Percentiles rank a stretch among this genome's conserved stretches.
phyloP scores from a whole-genome alignment of 2,888 invertebrate genomes.

The Sesia apiformis region DNA sequence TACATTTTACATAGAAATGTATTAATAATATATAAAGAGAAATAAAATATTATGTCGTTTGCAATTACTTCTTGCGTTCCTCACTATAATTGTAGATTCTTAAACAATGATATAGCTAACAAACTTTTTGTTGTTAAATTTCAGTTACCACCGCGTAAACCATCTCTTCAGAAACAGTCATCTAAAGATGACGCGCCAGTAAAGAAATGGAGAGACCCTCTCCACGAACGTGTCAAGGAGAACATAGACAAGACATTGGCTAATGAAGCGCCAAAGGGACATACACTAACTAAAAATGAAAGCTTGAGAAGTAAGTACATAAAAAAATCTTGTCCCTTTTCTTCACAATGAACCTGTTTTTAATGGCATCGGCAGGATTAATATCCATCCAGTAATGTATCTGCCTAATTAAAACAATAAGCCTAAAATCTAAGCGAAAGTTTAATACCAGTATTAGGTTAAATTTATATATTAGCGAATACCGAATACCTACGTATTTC shows the following conservation, averaged over 20 bases:
- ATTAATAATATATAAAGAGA: too few species aligned
- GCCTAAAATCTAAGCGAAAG: too few species aligned
- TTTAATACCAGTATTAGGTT: too few species aligned
- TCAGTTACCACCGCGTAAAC: conserved; percentile 63
- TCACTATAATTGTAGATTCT: neutral
- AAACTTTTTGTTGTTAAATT: conserved; percentile 7
- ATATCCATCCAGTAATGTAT: too few species aligned
- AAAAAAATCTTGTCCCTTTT: neutral
- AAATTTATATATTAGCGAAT: too few species aligned
- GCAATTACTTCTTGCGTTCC: too few species aligned
- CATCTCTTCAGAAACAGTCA: conserved; percentile 58
- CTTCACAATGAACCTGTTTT: too few species aligned
- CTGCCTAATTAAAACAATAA: too few species aligned
- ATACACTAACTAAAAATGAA: conserved; percentile 68
- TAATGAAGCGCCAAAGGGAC: conserved; percentile 66
- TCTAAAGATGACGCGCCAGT: conserved; percentile 62
- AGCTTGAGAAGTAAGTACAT: conserved; percentile 65
- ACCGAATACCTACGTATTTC: too few species aligned
- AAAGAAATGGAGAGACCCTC: conserved; percentile 69
- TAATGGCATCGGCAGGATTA: too few species aligned
- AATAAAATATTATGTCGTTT: too few species aligned
- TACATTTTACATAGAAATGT: too few species aligned
- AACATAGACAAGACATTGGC: conserved; percentile 67
- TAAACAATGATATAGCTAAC: neutral
- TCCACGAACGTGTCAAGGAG: conserved; percentile 67